These are phyloP conservation scores for Rhinopomastus cyanomelas DNA, from an alignment of 2,113 vertebrate species.

Conservation along the genomic window DNA sequence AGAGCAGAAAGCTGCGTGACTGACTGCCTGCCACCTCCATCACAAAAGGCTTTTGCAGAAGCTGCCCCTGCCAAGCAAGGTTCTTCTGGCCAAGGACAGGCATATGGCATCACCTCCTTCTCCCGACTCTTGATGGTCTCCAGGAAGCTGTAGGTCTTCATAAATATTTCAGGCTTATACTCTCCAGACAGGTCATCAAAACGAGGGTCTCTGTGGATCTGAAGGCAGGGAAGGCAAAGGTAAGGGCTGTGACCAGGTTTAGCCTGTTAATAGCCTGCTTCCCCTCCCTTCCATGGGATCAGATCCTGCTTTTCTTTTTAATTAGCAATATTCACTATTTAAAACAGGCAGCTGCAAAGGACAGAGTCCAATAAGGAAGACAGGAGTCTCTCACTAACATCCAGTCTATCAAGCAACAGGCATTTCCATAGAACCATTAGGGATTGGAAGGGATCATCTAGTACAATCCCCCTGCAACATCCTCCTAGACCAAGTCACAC, in stretches of 20 bases:
- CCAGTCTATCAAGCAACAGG: background rate
- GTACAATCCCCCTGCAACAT: too few relatives aligned
- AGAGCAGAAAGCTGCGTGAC: background rate
- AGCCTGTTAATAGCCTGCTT: background rate
- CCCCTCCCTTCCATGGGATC: background rate
- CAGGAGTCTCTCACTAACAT: background rate
- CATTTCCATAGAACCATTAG: background rate
- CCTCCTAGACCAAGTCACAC: too few relatives aligned
- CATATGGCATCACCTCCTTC: constrained; percentile 76
- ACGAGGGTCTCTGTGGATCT: constrained; percentile 87
- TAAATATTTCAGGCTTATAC: constrained; percentile 90
- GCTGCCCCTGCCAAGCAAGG: background rate
- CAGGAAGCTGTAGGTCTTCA: constrained; percentile 89
- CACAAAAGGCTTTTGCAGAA: background rate
- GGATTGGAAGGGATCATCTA: too few relatives aligned
- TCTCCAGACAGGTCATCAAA: constrained; percentile 97
- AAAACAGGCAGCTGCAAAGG: background rate
- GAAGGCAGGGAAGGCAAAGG: background rate
- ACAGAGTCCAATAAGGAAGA: fast-evolving
- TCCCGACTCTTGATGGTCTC: constrained; percentile 81
- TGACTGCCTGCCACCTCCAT: background rate
- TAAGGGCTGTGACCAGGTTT: background rate
- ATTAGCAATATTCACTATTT: background rate
- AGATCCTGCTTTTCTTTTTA: background rate
- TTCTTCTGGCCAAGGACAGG: background rate